These are phyloP conservation scores for Promerops cafer DNA, from an alignment of 2,113 vertebrate species.

Conservation along the genomic window DNA sequence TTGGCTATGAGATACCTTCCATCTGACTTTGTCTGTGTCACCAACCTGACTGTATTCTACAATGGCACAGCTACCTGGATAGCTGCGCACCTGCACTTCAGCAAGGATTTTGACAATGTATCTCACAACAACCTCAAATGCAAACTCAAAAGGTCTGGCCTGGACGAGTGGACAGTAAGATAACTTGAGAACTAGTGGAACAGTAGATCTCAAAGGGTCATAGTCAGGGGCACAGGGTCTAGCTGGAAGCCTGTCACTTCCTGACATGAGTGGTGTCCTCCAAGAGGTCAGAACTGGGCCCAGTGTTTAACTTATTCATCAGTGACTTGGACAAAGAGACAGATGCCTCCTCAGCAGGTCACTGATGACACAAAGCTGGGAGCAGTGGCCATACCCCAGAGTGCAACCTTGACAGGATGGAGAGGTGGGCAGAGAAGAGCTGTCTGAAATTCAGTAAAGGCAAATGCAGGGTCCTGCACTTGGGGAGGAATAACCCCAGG, in stretches of 20 bases:
- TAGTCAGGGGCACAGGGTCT: background rate
- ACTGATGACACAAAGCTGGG: background rate
- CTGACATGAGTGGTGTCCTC: fast-evolving
- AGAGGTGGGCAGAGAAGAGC: background rate
- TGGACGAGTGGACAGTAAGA: background rate
- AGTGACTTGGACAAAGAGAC: fast-evolving
- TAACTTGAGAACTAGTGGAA: background rate
- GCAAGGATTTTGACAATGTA: background rate
- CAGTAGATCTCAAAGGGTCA: background rate
- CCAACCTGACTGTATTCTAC: background rate
- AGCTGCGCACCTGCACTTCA: background rate
- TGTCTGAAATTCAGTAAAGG: background rate
- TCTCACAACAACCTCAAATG: background rate
- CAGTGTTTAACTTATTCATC: background rate
- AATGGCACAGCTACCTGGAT: too few species aligned
- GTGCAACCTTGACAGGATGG: fast-evolving
- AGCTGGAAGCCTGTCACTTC: background rate
- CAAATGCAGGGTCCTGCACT: fast-evolving
- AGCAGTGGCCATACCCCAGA: background rate
- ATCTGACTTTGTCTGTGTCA: background rate
- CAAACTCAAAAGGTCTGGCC: background rate
- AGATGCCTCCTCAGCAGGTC: background rate
- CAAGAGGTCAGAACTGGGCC: background rate
- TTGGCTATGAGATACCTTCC: background rate
- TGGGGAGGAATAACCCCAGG: background rate